phyloP scores from a whole-genome alignment of 2,888 invertebrate species.

The Aporophyla nigra region DNA sequence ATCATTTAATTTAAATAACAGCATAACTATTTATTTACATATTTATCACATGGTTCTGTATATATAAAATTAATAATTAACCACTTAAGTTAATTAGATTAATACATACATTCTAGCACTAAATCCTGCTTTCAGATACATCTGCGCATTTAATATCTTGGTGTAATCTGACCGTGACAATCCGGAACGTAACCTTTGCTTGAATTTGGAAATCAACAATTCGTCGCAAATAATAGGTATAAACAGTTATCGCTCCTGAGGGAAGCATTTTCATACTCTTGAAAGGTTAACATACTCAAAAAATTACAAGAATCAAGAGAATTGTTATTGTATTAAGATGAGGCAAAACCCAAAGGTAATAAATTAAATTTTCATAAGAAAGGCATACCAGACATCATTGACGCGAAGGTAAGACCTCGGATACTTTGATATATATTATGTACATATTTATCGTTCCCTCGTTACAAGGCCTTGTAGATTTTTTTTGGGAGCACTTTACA shows the following conservation, averaged over 20 bases:
- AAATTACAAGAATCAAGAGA: conserved; percentile 10
- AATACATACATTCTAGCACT: too few species aligned
- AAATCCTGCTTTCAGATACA: too few species aligned
- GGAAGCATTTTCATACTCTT: not conserved
- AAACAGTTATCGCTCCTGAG: not conserved
- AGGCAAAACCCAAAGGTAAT: conserved; percentile 15
- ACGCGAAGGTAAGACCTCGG: conserved; percentile 19
- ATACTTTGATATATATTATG: conserved; percentile 48
- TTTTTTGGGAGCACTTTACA: conserved; percentile 44
- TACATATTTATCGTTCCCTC: conserved; percentile 57
- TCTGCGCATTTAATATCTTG: too few species aligned
- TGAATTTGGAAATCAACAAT: not conserved
- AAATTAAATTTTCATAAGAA: conserved; percentile 44
- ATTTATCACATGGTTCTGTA: too few species aligned
- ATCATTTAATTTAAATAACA: too few species aligned
- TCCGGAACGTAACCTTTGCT: not conserved
- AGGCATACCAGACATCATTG: conserved; percentile 40
- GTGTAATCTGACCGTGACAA: not conserved
- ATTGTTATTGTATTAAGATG: conserved; percentile 29
- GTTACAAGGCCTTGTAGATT: conserved; percentile 46
- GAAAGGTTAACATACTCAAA: not conserved
- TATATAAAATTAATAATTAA: too few species aligned
- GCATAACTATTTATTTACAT: too few species aligned
- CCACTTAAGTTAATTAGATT: too few species aligned
- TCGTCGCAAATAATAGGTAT: not conserved